These are phyloP conservation scores for Pseudopipra pipra DNA, from an alignment of 2,113 vertebrate species.

Conservation along the genomic window DNA sequence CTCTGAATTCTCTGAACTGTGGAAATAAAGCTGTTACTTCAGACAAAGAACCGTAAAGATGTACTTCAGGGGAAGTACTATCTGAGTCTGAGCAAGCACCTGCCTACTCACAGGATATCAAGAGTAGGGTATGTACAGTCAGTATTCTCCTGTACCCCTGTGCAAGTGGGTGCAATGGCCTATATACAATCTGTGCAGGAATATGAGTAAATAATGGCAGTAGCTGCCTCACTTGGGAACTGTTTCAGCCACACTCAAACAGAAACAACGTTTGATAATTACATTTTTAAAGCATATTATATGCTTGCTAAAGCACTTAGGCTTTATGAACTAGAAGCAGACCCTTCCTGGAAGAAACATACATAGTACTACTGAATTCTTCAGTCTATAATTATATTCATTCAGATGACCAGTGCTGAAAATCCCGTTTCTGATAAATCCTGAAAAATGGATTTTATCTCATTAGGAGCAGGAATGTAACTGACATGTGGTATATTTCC, in stretches of 20 bases:
- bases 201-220: background rate
- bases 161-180: background rate
- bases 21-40: background rate
- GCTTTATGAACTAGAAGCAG: background rate
- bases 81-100: background rate
- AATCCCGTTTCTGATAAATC: background rate
- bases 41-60: background rate
- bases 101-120: background rate
- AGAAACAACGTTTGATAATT: background rate
- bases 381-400: background rate
- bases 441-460: background rate
- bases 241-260: background rate
- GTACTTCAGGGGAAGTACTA: background rate
- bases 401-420: background rate
- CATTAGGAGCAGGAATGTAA: background rate
- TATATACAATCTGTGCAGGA: background rate
- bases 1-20: background rate
- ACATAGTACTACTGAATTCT: background rate
- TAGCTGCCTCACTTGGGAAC: background rate
- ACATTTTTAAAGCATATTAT: background rate
- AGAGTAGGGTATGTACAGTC: background rate
- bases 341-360: background rate
- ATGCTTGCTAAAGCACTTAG: background rate
- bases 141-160: background rate
- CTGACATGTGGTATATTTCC: background rate